A percentile compares a stretch with the other conserved stretches of the same genome.
phyloP scores from a whole-genome alignment of 2,888 invertebrate species.

The Diplazon laetatorius region DNA sequence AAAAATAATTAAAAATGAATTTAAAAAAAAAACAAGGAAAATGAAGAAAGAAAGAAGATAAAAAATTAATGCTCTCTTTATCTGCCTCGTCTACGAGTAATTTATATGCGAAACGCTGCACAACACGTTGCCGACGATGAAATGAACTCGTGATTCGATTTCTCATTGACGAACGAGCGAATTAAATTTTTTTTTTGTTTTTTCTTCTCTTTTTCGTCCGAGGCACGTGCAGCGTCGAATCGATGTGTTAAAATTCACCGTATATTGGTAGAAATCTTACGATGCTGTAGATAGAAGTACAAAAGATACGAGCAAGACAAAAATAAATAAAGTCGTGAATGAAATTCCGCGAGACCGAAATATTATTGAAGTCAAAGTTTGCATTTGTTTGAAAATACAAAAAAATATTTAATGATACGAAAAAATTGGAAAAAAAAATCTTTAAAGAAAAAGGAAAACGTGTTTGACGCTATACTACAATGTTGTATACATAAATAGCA shows the following conservation, averaged over 20 bases:
- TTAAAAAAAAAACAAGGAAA: not conserved
- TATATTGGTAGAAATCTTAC: slow-evolving; percentile 55
- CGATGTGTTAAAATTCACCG: slow-evolving; percentile 50
- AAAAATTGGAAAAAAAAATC: slow-evolving; percentile 2
- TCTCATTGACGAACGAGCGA: not conserved
- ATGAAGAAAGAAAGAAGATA: slow-evolving; percentile 31
- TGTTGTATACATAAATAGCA: slow-evolving; percentile 18
- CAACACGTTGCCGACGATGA: not conserved
- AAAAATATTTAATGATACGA: slow-evolving; percentile 7
- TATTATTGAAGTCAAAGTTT: slow-evolving; percentile 18
- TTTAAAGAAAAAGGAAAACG: slow-evolving; percentile 49
- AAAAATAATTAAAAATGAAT: slow-evolving; percentile 47
- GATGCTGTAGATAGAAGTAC: slow-evolving; percentile 64
- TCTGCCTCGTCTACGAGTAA: slow-evolving; percentile 54
- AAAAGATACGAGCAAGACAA: slow-evolving; percentile 29
- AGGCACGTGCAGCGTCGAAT: slow-evolving; percentile 45
- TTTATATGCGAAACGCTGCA: slow-evolving; percentile 28
- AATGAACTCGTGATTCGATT: not conserved
- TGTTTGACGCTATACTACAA: slow-evolving; percentile 36
- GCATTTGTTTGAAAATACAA: slow-evolving; percentile 12
- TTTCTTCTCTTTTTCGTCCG: not conserved
- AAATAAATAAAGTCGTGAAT: slow-evolving; percentile 35
- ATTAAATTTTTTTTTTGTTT: too few species aligned
- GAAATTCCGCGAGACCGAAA: slow-evolving; percentile 39
- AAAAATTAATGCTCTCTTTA: slow-evolving; percentile 55